Evolutionary conservation across 2,113 vertebrate species (phyloP), one percentile per base, ranked within the genome.

Genomic region (Setophaga petechia): DNA sequence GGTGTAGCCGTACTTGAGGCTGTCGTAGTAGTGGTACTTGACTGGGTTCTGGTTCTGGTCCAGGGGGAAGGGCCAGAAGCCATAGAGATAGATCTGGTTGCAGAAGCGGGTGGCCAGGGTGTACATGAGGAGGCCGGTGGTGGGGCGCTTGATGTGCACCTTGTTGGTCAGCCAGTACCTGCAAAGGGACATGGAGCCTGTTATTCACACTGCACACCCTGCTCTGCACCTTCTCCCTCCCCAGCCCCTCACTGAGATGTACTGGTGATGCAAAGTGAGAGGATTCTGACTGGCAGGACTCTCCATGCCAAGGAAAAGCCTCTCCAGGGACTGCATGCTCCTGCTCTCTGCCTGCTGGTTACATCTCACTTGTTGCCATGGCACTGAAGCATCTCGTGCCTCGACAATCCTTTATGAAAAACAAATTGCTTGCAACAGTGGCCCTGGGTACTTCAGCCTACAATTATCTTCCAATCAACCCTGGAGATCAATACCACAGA

Each of bases 111-210:
- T 99, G 69, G 99, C 99, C 97, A 99, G 97, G 9, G 99, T 99
- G 86, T 99, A 99, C 99, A 99, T 99, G 93, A 99, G 97, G 37
- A 99, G 98, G 85, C 99, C 99, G 0, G 99, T 99, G 93, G 99
- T 99, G 25, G 99, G 99, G 57, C 99, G 98, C 95, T 99, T 99
- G 91, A 99, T 99, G 96, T 99, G 99, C 67, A 99, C 98, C 57
- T 99, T 98, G 97, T 99, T 99, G 7, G 99, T 99, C 43, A 99
- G 97, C 99, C 99, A 99, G 87, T 99, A 99, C 94, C 99, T 99
- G 97, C 74, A 63, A 67, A 21, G 71, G 33, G 63, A 90, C 37
- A 82, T 0, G 66, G n/a, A 82, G 49, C 49, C 24, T 51, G 49
- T 51, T 51, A 51, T 25, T 51, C 49, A 51, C 49, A 51, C 49